Evolutionary conservation across 1,140 invertebrate species (phyloP).

Genomic region (Magallana angulata): DNA sequence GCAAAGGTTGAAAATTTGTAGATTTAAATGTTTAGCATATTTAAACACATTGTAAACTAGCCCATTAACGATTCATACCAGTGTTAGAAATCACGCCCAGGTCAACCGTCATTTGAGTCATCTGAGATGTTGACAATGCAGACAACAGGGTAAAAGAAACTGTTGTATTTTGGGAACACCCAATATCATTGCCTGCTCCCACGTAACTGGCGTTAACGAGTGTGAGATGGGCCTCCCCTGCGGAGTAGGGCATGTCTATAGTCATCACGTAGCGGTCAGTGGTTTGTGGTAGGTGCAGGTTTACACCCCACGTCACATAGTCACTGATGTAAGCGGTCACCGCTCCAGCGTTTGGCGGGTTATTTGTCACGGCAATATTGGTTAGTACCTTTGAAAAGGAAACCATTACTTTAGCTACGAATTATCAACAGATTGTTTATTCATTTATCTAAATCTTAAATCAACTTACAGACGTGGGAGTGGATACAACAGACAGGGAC

Average conservation of each 20-base stretch:
- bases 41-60: too few relatives aligned
- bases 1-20: background rate
- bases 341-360: background rate
- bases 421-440: too few relatives aligned
- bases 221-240: conserved; percentile 33
- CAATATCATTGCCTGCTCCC: background rate
- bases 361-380: conserved; percentile 2
- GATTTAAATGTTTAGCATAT: too few relatives aligned
- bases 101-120: conserved; percentile 23
- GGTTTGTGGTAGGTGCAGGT: conserved; percentile 24
- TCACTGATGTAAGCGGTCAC: conserved; percentile 21
- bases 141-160: background rate
- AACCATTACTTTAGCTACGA: background rate
- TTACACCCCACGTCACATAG: conserved; percentile 32
- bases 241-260: background rate
- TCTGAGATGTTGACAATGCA: conserved; percentile 20
- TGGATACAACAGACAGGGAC: background rate
- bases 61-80: background rate
- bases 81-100: conserved; percentile 39
- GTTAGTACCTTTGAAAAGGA: background rate
- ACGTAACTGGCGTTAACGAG: conserved; percentile 10
- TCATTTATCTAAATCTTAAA: background rate
- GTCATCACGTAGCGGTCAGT: conserved; percentile 24
- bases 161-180: conserved; percentile 14
- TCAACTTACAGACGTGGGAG: background rate